Percentiles rank a stretch among this genome's conserved stretches.
These are phyloP conservation scores for Drosophila sp. DNA, from an alignment of 1,140 invertebrate species.

Conservation along the genomic window DNA sequence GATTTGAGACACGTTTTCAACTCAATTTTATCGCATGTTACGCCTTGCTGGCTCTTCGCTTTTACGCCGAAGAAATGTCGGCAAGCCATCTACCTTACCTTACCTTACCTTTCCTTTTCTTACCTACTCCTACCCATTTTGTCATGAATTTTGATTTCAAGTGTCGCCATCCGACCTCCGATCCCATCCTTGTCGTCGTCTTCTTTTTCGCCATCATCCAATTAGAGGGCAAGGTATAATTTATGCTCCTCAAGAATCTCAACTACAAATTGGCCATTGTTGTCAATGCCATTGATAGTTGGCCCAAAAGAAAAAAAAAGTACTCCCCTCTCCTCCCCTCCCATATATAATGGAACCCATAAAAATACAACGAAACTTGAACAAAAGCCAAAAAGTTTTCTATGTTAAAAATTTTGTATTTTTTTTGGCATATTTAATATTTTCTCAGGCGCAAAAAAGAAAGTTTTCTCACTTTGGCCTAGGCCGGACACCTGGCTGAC, in stretches of 20 bases:
- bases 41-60: slow-evolving; percentile 78
- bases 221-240: slow-evolving; percentile 71
- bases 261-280: slow-evolving; percentile 75
- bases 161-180: slow-evolving; percentile 34
- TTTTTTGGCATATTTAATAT: slow-evolving; percentile 41
- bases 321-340: slow-evolving; percentile 7
- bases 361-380: slow-evolving; percentile 47
- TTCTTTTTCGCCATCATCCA: slow-evolving; percentile 40
- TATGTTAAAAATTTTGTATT: slow-evolving; percentile 67
- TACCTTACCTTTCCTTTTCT: background rate
- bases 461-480: slow-evolving; percentile 26
- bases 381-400: slow-evolving; percentile 70
- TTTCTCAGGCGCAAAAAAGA: slow-evolving; percentile 42
- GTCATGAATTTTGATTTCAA: slow-evolving; percentile 74
- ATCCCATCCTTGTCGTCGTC: slow-evolving; percentile 31
- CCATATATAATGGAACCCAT: slow-evolving; percentile 10
- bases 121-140: background rate
- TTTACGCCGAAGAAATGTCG: slow-evolving; percentile 42
- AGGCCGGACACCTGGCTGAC: slow-evolving; percentile 60
- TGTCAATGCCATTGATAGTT: slow-evolving; percentile 66
- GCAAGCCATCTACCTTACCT: background rate
- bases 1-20: slow-evolving; percentile 80
- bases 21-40: slow-evolving; percentile 82
- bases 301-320: background rate
- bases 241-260: slow-evolving; percentile 72